Evolutionary conservation across 1,140 invertebrate species (phyloP).

Genomic region (Trachymyrmex cornetzi): DNA sequence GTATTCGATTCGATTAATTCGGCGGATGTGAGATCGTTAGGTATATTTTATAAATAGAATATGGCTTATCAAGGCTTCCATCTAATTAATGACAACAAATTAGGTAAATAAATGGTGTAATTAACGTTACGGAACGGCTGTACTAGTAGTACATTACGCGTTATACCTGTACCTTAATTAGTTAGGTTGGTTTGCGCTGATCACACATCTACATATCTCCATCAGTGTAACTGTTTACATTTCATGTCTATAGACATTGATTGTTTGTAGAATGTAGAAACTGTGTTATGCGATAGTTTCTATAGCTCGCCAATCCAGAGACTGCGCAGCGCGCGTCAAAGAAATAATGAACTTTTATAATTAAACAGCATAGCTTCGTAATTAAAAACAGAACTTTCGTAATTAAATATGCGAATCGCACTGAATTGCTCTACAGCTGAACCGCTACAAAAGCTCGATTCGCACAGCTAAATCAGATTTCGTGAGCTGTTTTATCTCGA

Average conservation of each 20-base stretch:
- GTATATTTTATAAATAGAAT: conserved; percentile 31
- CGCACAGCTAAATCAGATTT: conserved; percentile 25
- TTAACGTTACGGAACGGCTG: conserved; percentile 51
- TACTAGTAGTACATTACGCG: conserved; percentile 5
- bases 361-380: conserved; percentile 47
- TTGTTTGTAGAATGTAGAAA: conserved; percentile 56
- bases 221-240: conserved; percentile 54
- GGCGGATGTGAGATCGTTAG: neutral
- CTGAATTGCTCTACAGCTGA: neutral
- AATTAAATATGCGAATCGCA: conserved; percentile 60
- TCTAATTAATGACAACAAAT: conserved; percentile 62
- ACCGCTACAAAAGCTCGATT: conserved; percentile 30
- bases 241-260: conserved; percentile 51
- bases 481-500: conserved; percentile 41
- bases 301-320: conserved; percentile 33
- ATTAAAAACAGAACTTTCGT: conserved; percentile 61
- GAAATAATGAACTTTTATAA: conserved; percentile 58
- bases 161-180: conserved; percentile 57
- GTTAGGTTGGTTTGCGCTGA: conserved; percentile 50
- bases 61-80: conserved; percentile 14
- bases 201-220: conserved; percentile 54
- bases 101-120: conserved; percentile 60
- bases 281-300: conserved; percentile 59
- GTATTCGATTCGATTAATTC: conserved; percentile 40
- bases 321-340: conserved; percentile 27